A percentile compares a stretch with the other conserved stretches of the same genome.
Evolutionary conservation across 2,797 vertebrate genomes (phyloP).

Genomic region (Sebastes trivittatus): DNA sequence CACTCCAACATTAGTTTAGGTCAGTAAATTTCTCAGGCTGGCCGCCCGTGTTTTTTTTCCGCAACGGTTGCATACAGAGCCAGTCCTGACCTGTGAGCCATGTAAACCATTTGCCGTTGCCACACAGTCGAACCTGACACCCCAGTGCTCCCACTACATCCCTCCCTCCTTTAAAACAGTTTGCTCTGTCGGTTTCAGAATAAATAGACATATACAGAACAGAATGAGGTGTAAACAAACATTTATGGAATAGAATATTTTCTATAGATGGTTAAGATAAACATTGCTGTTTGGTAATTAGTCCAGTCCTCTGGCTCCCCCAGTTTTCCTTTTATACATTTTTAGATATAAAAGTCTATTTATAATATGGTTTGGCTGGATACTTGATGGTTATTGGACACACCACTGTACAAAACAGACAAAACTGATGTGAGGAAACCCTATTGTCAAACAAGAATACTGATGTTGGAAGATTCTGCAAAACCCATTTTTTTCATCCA

Average conservation of each 20-base stretch:
- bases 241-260: background rate
- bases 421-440: accelerated
- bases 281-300: background rate
- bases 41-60: background rate
- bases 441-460: background rate
- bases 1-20: background rate
- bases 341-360: no score
- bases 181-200: background rate
- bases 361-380: no score
- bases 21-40: background rate
- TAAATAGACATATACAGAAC: background rate
- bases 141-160: background rate
- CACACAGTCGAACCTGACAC: background rate
- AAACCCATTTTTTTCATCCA: background rate
- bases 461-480: background rate
- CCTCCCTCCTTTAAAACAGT: no score
- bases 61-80: background rate
- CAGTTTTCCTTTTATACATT: no score
- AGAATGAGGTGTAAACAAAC: background rate
- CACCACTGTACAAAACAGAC: background rate
- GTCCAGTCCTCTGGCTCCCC: no score
- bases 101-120: background rate
- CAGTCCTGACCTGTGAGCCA: background rate
- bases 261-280: background rate
- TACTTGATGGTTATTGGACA: no score